Base-by-base conservation (phyloP, 2,113 vertebrate species). In the Poicephalus gulielmi region DNA sequence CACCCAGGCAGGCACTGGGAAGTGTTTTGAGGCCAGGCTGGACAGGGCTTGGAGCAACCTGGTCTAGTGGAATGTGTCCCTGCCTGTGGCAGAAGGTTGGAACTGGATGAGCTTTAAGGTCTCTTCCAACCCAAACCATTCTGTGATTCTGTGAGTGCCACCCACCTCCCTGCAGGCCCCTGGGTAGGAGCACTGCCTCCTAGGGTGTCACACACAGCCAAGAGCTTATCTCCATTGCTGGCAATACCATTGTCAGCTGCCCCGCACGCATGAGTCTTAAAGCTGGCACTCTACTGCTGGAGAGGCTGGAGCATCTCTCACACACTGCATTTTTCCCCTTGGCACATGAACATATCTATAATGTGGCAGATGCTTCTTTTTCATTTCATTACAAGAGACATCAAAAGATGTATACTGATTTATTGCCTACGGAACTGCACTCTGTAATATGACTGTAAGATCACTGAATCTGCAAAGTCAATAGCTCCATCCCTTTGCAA, bases 271-370 rank as follows among this genome's bases (percentile, higher is more conserved):
- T 1, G 11, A 53, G 22, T 39, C 57, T 59, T 15, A 10, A 41
- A 49, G 59, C 85, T 80, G 79, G 62, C 68, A 19, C 31, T 13
- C 30, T 43, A 49, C 88, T 66, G 44, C 75, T 71, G 84, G 69
- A 14, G 17, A 50, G 57, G 59, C 52, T 77, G 41, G 41, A 68
- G 33, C 52, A 33, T 44, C 74, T 69, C 78, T 25, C 52, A 39
- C 64, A 24, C 7, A 0, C 41, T 9, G 28, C 33, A 5, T 60
- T 81, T 75, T 22, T 70, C 31, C 69, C 50, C 35, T 66, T 50
- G 68, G 39, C 0, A 0, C 0, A 0, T 31, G 43, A 31, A 25
- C 5, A 1, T 30, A 10, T 41, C 68, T 59, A 1, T 62, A 63
- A 28, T 22, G 27, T 2, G 13, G n/a, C 59, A 50, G 19, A 17